phyloP scores from a whole-genome alignment of 2,797 vertebrate species.

The Malacoraja senta region DNA sequence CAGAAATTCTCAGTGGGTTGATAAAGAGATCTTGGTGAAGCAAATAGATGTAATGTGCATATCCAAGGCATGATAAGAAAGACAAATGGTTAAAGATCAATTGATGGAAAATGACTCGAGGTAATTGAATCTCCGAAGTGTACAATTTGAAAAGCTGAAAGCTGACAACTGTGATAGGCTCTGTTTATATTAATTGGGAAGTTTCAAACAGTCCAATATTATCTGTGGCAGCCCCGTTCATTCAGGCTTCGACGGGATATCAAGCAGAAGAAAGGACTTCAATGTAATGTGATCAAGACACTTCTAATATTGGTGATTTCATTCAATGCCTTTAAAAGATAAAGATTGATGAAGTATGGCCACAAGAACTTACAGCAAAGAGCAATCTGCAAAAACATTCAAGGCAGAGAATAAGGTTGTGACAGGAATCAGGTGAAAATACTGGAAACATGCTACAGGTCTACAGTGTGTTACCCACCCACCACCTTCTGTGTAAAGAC shows the following conservation, averaged over 20 bases:
- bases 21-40: slow-evolving; percentile 1
- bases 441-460: too few relatives aligned
- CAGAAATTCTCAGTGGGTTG: background rate
- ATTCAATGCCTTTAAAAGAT: too few relatives aligned
- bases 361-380: too few relatives aligned
- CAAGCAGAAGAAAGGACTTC: background rate
- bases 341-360: too few relatives aligned
- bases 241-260: background rate
- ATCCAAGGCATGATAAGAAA: background rate
- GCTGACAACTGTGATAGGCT: slow-evolving; percentile 12
- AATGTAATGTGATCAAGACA: background rate
- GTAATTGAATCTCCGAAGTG: slow-evolving; percentile 35
- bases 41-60: background rate
- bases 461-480: too few relatives aligned
- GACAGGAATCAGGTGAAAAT: too few relatives aligned
- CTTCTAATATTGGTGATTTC: background rate
- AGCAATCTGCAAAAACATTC: too few relatives aligned
- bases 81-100: slow-evolving; percentile 22
- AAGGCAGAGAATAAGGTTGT: too few relatives aligned
- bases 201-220: background rate
- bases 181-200: slow-evolving; percentile 22
- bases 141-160: slow-evolving; percentile 20
- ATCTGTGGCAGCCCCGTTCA: background rate
- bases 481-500: too few relatives aligned
- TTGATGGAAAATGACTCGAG: slow-evolving; percentile 31